A percentile compares a stretch with the other conserved stretches of the same genome.
phyloP scores from a whole-genome alignment of 2,797 vertebrate genomes.

The Acrossocheilus wenchowensis region DNA sequence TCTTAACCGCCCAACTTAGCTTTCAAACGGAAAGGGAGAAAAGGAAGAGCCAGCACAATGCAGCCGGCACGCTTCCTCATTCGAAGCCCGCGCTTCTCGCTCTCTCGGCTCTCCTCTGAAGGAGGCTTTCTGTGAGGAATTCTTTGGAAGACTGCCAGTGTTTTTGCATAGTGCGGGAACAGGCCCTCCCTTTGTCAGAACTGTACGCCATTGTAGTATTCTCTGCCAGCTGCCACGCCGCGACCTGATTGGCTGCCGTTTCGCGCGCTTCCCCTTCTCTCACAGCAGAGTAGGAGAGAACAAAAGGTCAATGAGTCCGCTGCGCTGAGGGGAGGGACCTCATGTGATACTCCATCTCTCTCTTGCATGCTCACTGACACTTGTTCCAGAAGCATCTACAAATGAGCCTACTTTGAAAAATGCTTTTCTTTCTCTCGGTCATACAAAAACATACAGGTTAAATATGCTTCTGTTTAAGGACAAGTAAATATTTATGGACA shows the following conservation, averaged over 20 bases:
- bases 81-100: constrained; percentile 8
- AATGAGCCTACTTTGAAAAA: not conserved
- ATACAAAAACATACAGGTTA: not conserved
- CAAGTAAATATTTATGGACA: not conserved
- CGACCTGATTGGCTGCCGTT: constrained; percentile 53
- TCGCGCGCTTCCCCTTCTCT: constrained; percentile 63
- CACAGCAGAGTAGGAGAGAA: constrained; percentile 48
- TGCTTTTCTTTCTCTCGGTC: not conserved
- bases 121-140: constrained; percentile 60
- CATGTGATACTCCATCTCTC: constrained; percentile 8
- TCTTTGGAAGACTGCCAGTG: constrained; percentile 56
- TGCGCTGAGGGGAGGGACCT: constrained; percentile 26
- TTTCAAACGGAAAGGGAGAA: constrained; percentile 16
- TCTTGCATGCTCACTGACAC: not conserved
- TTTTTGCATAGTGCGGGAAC: constrained; percentile 61
- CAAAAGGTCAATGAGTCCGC: constrained; percentile 61
- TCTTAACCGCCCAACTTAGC: not conserved
- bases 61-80: not conserved
- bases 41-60: constrained; percentile 21
- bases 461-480: not conserved
- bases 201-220: constrained; percentile 49
- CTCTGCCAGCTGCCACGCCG: constrained; percentile 44
- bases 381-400: constrained; percentile 15
- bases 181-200: constrained; percentile 63
- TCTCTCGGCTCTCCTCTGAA: constrained; percentile 36